Evolutionary conservation across 1,140 invertebrate genomes (phyloP), one percentile per base, ranked within the genome.

Genomic region (Coptotermes formosanus): DNA sequence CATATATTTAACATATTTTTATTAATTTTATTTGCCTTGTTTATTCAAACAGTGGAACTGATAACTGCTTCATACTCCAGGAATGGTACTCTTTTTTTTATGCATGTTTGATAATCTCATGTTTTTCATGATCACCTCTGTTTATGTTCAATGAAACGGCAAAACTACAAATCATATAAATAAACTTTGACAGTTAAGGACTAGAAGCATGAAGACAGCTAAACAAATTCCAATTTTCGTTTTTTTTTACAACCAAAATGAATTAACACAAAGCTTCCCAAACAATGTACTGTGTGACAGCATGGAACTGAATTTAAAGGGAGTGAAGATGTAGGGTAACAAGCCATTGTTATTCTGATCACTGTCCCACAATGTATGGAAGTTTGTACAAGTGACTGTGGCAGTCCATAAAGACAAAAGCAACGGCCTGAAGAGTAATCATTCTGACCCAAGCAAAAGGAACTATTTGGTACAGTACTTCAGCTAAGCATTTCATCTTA

Each of bases 31-130:
- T 83, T 83, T 19, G 21, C 43, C 48, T 83, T 21, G 32, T 85
- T 64, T 85, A 85, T 44, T 85, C 38, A 69, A 85, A 85, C 85
- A 85, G 64, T 85, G 85, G 85, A 85, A 85, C n/a, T 64, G 52
- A 85, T 85, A 85, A 25, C 59, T 85, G 85, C 64, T 45, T 59
- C 32, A 64, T 85, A 64, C 45, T 69, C 75, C 75, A 64, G 85
- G 64, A 85, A 85, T 85, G 85, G 85, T 85, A 85, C 48, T 85
- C 48, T 59, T 64, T 32, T 64, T 85, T 85, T 48, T 81, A 38
- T 38, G 38, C 85, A 81, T 64, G 30, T 85, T 55, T 85, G 85
- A 82, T 59, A 48, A 23, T 44, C 32, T 85, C 1, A 59, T 85
- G 48, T 48, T 48, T 44, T 85, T 85, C 82, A 43, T 1, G 32